Conservation (phyloP, 1,140 invertebrate genomes). For the Spodoptera litura region DNA sequence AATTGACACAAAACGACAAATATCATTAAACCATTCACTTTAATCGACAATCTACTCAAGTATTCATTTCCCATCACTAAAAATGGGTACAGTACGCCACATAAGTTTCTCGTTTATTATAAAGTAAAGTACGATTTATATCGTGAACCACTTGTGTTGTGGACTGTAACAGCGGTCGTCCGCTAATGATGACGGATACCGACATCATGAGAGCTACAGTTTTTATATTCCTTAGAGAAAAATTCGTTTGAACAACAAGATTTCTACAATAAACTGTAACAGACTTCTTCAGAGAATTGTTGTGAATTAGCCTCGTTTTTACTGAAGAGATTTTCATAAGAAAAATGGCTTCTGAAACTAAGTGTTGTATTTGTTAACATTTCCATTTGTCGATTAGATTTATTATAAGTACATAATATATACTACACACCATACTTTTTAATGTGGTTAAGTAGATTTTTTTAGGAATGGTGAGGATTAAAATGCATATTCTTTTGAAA, state of each 20-base stretch:
- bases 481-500: no score
- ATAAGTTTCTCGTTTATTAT: slow-evolving; percentile 16
- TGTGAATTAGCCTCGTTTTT: neutral
- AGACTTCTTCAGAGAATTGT: slow-evolving; percentile 32
- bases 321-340: neutral
- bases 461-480: no score
- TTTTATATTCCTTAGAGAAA: slow-evolving; percentile 54
- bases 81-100: neutral
- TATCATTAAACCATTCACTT: neutral
- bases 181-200: slow-evolving; percentile 66
- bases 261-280: neutral
- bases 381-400: no score
- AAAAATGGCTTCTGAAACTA: neutral
- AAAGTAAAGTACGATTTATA: slow-evolving; percentile 37
- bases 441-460: no score
- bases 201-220: slow-evolving; percentile 51
- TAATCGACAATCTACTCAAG: neutral
- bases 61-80: neutral
- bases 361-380: no score
- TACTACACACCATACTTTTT: no score
- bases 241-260: neutral
- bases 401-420: no score
- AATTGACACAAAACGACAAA: no score
- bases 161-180: slow-evolving; percentile 56
- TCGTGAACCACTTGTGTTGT: slow-evolving; percentile 40